Percentiles rank a stretch among this genome's conserved stretches.
Conservation (phyloP, 2,113 vertebrate genomes). For the Chascanopsetta lugubris region DNA sequence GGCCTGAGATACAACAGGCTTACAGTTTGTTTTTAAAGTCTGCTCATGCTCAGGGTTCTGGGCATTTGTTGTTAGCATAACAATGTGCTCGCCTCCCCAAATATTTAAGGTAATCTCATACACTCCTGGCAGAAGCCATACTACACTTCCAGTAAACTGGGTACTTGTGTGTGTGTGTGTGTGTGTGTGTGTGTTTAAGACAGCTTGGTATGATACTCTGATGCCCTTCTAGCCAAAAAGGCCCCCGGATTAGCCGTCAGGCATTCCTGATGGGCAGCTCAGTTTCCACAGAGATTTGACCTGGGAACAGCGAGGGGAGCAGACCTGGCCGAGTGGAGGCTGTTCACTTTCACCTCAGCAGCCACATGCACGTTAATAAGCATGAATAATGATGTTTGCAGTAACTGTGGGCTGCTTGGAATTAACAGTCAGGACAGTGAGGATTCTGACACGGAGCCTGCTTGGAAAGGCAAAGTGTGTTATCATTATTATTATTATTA, state of each 20-base stretch:
- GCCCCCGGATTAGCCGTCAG: conserved; percentile 75
- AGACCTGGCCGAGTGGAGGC: conserved; percentile 47
- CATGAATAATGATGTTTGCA: conserved; percentile 20
- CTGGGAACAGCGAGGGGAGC: conserved; percentile 54
- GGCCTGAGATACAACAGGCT: conserved; percentile 56
- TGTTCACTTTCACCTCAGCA: conserved; percentile 41
- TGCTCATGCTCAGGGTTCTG: conserved; percentile 61
- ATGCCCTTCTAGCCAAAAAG: conserved; percentile 74
- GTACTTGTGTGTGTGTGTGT: conserved; percentile 16
- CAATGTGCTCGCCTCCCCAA: conserved; percentile 71
- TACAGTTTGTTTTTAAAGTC: conserved; percentile 62
- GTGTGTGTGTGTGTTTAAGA: conserved; percentile 26
- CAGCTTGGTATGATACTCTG: conserved; percentile 68
- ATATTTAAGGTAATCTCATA: conserved; percentile 75
- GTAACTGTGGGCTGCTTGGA: conserved; percentile 4
- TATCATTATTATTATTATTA: no score
- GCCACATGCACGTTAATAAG: conserved; percentile 16
- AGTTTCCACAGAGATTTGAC: conserved; percentile 73
- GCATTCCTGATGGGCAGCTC: conserved; percentile 79
- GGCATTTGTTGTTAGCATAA: conserved; percentile 69
- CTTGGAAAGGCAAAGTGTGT: background rate
- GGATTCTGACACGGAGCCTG: background rate
- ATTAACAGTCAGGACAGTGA: background rate
- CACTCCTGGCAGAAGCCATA: conserved; percentile 55
- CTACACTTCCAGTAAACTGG: conserved; percentile 64